Evolutionary conservation across 1,140 invertebrate species (phyloP).

Genomic region (Mizuhopecten yessoensis): DNA sequence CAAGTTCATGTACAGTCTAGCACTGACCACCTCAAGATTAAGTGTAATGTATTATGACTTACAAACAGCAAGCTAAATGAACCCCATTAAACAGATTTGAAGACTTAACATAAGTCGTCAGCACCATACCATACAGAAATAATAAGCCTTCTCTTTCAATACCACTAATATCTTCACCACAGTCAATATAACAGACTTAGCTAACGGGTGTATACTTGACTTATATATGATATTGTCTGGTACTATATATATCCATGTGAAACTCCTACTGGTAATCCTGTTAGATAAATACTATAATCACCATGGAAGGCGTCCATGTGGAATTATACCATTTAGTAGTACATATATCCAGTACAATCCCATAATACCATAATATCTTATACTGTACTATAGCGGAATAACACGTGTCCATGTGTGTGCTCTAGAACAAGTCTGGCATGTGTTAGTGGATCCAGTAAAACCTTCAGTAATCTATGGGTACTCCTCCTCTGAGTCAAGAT

Average conservation of each 20-base stretch:
- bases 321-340: background rate
- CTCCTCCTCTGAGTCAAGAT: no score
- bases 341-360: background rate
- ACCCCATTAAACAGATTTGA: background rate
- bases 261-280: background rate
- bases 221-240: background rate
- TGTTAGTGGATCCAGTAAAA: no score
- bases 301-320: background rate
- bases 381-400: background rate
- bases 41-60: background rate
- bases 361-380: background rate
- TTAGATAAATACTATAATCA: constrained; percentile 1
- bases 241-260: background rate
- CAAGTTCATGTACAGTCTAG: no score
- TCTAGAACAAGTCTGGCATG: no score
- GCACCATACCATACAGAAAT: background rate
- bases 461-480: no score
- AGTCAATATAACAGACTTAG: background rate
- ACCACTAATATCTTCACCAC: background rate
- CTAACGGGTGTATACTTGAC: background rate
- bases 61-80: background rate
- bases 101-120: background rate
- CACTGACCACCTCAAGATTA: background rate
- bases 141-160: background rate
- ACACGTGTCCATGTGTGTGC: no score